Evolutionary conservation across 2,113 vertebrate genomes (phyloP).

Genomic region (Antechinus stuartii): DNA sequence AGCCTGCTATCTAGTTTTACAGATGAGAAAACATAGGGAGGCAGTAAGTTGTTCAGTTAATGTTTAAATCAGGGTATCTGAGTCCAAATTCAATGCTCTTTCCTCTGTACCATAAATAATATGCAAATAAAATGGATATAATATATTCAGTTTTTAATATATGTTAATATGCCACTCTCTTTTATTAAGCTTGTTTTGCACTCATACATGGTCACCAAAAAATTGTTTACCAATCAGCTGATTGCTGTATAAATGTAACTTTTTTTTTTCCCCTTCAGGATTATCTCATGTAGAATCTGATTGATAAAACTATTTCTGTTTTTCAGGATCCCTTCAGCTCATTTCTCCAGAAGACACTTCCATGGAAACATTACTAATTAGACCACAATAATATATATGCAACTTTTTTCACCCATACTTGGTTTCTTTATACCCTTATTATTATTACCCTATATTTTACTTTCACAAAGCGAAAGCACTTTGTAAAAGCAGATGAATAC

Average conservation of each 20-base stretch:
- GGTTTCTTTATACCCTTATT: constrained; percentile 19
- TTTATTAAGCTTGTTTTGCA: not conserved
- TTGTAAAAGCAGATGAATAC: not conserved
- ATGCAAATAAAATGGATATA: not conserved
- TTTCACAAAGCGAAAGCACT: not conserved
- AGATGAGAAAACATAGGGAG: not conserved
- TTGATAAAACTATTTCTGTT: not conserved
- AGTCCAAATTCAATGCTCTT: not conserved
- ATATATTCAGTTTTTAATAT: not conserved
- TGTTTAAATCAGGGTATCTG: not conserved
- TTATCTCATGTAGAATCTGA: not conserved
- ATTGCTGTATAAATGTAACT: not conserved
- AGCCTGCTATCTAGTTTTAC: not conserved
- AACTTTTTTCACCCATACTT: constrained; percentile 21
- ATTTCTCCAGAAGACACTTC: constrained; percentile 21
- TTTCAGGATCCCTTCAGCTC: constrained; percentile 8
- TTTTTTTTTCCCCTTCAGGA: not conserved
- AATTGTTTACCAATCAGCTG: not conserved
- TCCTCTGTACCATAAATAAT: not conserved
- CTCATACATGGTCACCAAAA: not conserved
- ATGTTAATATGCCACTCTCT: not conserved
- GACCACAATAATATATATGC: not conserved
- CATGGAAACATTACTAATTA: constrained; percentile 42
- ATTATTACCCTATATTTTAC: not conserved
- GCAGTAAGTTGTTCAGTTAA: not conserved